Evolutionary conservation across 2,797 vertebrate species (phyloP), one percentile per base, ranked within the genome.

Genomic region (Synaphobranchus kaupii): DNA sequence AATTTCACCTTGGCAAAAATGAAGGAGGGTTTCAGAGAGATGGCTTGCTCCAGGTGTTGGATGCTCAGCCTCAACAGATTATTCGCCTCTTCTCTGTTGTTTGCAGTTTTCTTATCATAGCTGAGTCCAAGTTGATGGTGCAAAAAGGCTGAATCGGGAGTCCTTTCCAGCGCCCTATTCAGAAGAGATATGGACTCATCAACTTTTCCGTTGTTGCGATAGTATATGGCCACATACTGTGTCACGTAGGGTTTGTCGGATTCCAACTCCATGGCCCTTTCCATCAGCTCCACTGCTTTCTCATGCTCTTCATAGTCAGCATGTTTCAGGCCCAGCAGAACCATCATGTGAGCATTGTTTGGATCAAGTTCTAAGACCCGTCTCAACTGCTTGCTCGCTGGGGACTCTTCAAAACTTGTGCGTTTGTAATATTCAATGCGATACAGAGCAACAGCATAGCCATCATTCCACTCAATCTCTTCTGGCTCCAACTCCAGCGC

Each of bases 71-170:
- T 1, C 0, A 89, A 66, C 58, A 96, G 56, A 50, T 90, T 71
- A 0, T 94, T 34, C 1, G 92, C 81, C 89, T 94, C 76, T 66
- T 71, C 80, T 3, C 4, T 44, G 39, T 58, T 88, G 9, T 48
- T 73, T 88, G 76, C 66, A 25, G 68, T 89, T 85, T 95, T 93
- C 15, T 0, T 0, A 89, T 31, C 93, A 85, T 96, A 96, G 90
- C 95, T 95, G 84, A 96, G 73, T 31, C 94, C 96, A 85, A 96
- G 73, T 48, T 97, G 96, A 87, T 97, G 95, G 87, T 96, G 94
- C 84, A 97, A 82, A 90, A 95, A 92, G 12, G 39, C 4, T n/a
- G 94, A 93, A 0, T 85, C 91, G 5, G 95, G 94, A 0, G 89
- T 92, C 20, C 88, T 25, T 17, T 82, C 17, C 25, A 96, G 85